phyloP scores from a whole-genome alignment of 2,797 vertebrate species.

The Cygnus olor region DNA sequence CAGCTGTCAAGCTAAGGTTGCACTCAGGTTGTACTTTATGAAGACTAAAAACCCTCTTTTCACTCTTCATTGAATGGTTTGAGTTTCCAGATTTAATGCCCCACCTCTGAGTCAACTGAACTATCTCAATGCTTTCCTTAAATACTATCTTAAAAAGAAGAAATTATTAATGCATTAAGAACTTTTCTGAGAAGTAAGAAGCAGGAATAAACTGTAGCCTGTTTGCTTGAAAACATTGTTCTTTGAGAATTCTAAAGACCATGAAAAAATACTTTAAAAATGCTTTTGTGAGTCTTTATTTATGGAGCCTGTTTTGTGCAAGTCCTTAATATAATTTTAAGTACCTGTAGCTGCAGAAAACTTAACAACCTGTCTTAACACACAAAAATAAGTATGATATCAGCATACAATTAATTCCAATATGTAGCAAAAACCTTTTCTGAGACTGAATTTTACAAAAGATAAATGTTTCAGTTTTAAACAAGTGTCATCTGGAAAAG shows the following conservation, averaged over 20 bases:
- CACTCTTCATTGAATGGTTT: neutral
- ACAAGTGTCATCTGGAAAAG: neutral
- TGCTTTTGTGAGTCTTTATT: neutral
- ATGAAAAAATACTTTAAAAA: neutral
- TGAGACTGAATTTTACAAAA: neutral
- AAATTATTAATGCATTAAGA: neutral
- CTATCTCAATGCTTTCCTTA: neutral
- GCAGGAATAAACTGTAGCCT: neutral
- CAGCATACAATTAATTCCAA: neutral
- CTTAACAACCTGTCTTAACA: neutral
- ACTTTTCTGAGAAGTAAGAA: slow-evolving; percentile 12
- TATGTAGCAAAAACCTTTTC: neutral
- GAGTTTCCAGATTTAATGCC: neutral
- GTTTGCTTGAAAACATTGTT: neutral
- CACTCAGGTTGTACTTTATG: neutral
- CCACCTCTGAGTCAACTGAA: neutral
- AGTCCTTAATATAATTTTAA: neutral
- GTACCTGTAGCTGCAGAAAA: neutral
- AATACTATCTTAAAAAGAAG: neutral
- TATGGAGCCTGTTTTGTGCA: neutral
- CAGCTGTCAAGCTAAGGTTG: neutral
- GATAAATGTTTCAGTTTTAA: slow-evolving; percentile 20
- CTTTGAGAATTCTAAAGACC: neutral
- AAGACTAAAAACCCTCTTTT: neutral
- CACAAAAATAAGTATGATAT: slow-evolving; percentile 7